These are phyloP conservation scores for Leucophenga montana DNA, from an alignment of 2,888 invertebrate genomes.

Conservation along the genomic window DNA sequence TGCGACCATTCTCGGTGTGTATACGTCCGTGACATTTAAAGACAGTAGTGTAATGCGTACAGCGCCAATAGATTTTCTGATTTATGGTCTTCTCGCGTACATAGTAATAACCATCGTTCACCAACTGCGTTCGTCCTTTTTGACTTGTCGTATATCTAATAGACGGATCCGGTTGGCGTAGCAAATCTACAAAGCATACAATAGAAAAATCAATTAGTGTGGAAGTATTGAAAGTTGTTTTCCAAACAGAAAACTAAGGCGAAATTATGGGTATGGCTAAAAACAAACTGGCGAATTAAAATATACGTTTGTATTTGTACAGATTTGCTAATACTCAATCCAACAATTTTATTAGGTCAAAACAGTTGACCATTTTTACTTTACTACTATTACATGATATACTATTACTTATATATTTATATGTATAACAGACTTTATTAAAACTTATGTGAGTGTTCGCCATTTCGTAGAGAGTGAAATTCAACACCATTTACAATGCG, in stretches of 20 bases:
- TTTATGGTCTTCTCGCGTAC: constrained; percentile 69
- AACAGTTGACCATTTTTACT: no score
- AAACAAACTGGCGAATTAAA: background rate
- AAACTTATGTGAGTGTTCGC: background rate
- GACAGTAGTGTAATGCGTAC: constrained; percentile 70
- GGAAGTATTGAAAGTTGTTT: no score
- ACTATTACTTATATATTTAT: background rate
- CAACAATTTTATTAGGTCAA: no score
- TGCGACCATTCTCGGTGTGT: constrained; percentile 62
- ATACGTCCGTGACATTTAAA: constrained; percentile 69
- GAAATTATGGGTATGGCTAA: no score
- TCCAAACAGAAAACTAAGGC: no score
- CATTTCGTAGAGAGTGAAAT: background rate
- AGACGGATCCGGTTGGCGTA: background rate
- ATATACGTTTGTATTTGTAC: background rate
- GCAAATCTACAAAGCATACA: background rate
- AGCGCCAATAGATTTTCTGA: constrained; percentile 72
- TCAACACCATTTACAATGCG: background rate
- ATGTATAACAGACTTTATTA: no score
- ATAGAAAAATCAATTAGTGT: no score
- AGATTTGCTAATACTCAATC: no score
- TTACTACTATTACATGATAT: background rate
- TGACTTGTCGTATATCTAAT: constrained; percentile 64
- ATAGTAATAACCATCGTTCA: constrained; percentile 66
- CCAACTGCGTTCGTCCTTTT: constrained; percentile 68